A percentile compares a stretch with the other conserved stretches of the same genome.
These are phyloP conservation scores for Crypturellus undulatus DNA, from an alignment of 2,113 vertebrate species.

Conservation along the genomic window DNA sequence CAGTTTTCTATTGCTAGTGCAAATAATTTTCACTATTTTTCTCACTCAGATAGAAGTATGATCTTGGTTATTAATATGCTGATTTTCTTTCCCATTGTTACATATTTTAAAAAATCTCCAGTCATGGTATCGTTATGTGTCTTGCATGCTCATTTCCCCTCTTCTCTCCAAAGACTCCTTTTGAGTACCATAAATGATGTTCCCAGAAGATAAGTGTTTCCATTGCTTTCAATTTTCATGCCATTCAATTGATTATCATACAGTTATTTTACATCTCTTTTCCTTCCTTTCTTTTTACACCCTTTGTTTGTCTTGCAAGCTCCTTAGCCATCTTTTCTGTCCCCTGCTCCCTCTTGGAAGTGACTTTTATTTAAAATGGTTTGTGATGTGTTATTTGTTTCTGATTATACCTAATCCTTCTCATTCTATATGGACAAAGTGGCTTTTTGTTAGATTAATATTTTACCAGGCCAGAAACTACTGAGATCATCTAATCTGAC, in stretches of 20 bases:
- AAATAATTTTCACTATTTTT: not conserved
- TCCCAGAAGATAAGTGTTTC: not conserved
- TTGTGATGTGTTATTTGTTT: not conserved
- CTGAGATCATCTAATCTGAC: conserved; percentile 9
- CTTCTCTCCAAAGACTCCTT: not conserved
- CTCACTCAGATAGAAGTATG: not conserved
- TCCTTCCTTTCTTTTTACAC: not conserved
- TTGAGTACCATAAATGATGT: not conserved
- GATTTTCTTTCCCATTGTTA: not conserved
- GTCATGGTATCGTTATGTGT: not conserved
- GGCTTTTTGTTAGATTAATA: not conserved
- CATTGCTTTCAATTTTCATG: not conserved
- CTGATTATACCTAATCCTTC: not conserved
- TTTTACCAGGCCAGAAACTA: not conserved
- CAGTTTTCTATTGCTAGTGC: not conserved
- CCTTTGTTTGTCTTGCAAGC: not conserved
- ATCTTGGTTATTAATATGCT: not conserved
- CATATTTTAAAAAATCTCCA: not conserved
- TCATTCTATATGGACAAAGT: not conserved
- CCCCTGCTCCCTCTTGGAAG: not conserved
- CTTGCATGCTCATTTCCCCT: not conserved
- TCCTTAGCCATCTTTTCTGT: not conserved
- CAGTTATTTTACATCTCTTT: no score
- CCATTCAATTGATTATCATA: not conserved
- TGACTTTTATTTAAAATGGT: not conserved